These are phyloP conservation scores for Nemurella pictetii DNA, from an alignment of 2,888 invertebrate genomes.

Conservation along the genomic window DNA sequence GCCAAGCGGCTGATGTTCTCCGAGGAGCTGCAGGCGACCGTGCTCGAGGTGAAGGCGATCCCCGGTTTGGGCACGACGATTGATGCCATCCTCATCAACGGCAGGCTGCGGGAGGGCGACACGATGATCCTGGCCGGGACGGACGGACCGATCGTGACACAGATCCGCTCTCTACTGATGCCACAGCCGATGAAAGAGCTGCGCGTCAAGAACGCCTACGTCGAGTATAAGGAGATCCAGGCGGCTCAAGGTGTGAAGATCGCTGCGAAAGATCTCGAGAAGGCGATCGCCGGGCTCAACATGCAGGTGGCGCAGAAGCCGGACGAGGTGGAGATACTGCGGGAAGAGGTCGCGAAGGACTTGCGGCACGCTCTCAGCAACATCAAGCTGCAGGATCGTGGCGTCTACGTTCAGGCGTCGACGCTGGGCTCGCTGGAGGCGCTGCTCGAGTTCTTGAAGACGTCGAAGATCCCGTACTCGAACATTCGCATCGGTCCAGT, in stretches of 20 bases:
- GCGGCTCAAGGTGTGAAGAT: constrained; percentile 99
- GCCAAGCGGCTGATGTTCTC: constrained; percentile 89
- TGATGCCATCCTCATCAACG: constrained; percentile 97
- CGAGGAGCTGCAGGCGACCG: constrained; percentile 74
- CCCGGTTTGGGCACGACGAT: constrained; percentile 97
- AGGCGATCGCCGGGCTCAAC: constrained; percentile 94
- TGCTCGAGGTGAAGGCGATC: constrained; percentile 84
- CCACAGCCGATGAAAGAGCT: constrained; percentile 98
- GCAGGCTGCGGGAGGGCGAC: constrained; percentile 89
- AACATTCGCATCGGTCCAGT: constrained; percentile 99
- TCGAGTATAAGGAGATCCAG: constrained; percentile 90
- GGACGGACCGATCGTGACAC: constrained; percentile 97
- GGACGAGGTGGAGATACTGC: constrained; percentile 89
- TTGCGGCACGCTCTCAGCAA: constrained; percentile 86
- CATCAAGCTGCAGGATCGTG: constrained; percentile 88
- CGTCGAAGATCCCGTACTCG: constrained; percentile 95
- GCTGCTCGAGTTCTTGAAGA: constrained; percentile 85
- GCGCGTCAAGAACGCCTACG: constrained; percentile 94
- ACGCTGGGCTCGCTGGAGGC: constrained; percentile 99
- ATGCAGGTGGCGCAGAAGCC: constrained; percentile 87
- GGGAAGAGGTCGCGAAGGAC: constrained; percentile 85
- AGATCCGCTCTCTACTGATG: constrained; percentile 94
- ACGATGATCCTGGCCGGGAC: constrained; percentile 95
- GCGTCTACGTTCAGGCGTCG: constrained; percentile 99
- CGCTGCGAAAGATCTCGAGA: constrained; percentile 96